These are phyloP conservation scores for Anastatus disparis DNA, from an alignment of 1,140 invertebrate species.

Conservation along the genomic window DNA sequence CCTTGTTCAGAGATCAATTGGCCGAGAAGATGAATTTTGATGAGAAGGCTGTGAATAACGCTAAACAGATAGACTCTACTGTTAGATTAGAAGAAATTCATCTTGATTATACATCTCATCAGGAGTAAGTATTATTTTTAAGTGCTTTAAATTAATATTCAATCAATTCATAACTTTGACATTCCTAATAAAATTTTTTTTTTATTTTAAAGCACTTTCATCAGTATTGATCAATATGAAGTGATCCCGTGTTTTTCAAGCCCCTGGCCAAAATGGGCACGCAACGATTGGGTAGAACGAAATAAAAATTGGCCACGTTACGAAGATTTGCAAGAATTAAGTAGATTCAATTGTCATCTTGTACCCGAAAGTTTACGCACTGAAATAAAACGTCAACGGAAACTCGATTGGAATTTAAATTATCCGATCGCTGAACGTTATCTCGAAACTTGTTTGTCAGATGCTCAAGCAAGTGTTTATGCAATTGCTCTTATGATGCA, in stretches of 20 bases:
- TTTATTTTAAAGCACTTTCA: conserved; percentile 42
- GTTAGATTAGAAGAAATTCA: conserved; percentile 70
- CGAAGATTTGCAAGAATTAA: conserved; percentile 73
- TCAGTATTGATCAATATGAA: conserved; percentile 67
- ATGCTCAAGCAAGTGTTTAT: conserved; percentile 76
- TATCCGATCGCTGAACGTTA: conserved; percentile 80
- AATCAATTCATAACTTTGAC: no score
- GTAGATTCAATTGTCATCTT: conserved; percentile 74
- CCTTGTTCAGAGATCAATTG: conserved; percentile 70
- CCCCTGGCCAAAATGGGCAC: conserved; percentile 74
- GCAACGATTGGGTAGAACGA: conserved; percentile 73
- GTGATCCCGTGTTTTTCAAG: conserved; percentile 73
- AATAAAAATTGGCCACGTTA: conserved; percentile 75
- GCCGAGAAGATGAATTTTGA: conserved; percentile 67
- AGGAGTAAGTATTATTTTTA: neutral
- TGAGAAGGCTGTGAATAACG: conserved; percentile 60
- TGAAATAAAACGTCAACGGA: conserved; percentile 68
- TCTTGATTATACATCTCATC: conserved; percentile 32
- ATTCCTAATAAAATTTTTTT: no score
- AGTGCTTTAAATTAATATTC: no score
- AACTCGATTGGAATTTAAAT: conserved; percentile 78
- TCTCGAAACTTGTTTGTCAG: conserved; percentile 76
- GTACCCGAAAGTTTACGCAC: conserved; percentile 75
- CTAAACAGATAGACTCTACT: conserved; percentile 69
- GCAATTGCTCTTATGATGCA: conserved; percentile 73